These are phyloP conservation scores for Yponomeuta cagnagella DNA, from an alignment of 2,888 invertebrate species.

Conservation along the genomic window DNA sequence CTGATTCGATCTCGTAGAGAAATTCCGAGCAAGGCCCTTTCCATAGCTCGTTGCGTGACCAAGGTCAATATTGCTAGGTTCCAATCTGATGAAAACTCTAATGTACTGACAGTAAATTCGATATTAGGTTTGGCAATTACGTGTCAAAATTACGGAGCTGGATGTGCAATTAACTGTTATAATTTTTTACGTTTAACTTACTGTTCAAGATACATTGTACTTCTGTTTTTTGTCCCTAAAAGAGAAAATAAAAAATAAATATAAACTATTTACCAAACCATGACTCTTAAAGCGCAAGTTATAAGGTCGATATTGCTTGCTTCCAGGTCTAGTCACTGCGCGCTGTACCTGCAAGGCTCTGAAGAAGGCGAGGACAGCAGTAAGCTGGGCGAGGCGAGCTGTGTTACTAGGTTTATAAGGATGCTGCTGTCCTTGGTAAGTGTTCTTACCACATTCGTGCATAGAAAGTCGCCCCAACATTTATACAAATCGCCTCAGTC, in stretches of 20 bases:
- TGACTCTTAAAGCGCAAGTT: conserved; percentile 12
- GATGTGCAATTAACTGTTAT: too few species aligned
- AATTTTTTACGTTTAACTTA: too few species aligned
- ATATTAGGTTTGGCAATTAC: too few species aligned
- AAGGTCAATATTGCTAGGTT: conserved; percentile 32
- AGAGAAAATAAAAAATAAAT: too few species aligned
- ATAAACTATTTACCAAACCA: not conserved
- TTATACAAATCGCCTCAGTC: too few species aligned
- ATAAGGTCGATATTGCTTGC: conserved; percentile 26
- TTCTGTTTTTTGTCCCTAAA: too few species aligned
- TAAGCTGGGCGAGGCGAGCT: conserved; percentile 86
- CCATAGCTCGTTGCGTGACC: too few species aligned
- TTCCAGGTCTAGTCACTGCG: conserved; percentile 78
- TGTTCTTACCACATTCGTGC: conserved; percentile 21
- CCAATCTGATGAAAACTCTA: conserved; percentile 22
- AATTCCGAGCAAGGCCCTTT: too few species aligned
- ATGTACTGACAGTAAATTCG: too few species aligned
- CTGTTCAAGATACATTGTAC: too few species aligned
- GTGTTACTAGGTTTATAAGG: conserved; percentile 94
- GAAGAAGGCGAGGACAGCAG: conserved; percentile 71
- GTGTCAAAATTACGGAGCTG: not conserved
- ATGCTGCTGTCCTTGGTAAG: conserved; percentile 88
- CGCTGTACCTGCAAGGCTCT: conserved; percentile 77
- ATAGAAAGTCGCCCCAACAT: too few species aligned
- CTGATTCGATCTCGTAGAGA: too few species aligned